Conservation (phyloP, 2,888 invertebrate species). For the Heteromyza rotundicornis region DNA sequence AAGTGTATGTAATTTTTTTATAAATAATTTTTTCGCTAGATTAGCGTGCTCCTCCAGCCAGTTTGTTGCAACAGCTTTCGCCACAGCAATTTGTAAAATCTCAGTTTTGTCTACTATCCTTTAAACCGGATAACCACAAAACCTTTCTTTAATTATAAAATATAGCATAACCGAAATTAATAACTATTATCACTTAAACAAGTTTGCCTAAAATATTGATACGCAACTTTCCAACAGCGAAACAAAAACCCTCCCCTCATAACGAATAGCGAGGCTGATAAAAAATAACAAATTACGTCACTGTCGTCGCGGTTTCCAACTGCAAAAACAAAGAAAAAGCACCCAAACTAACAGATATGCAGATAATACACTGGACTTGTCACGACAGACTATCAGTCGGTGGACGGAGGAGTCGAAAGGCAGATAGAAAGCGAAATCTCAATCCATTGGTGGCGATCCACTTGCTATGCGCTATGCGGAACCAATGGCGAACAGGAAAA, state of each 20-base stretch:
- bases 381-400: neutral
- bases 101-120: too few species aligned
- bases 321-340: neutral
- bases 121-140: neutral
- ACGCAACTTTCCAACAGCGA: too few species aligned
- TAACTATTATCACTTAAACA: neutral
- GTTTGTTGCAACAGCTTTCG: neutral
- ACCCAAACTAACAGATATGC: neutral
- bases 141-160: neutral
- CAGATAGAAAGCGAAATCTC: neutral
- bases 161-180: neutral
- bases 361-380: neutral
- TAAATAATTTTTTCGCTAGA: too few species aligned
- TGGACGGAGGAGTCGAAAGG: neutral
- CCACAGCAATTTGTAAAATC: too few species aligned
- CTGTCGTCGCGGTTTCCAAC: constrained; percentile 22
- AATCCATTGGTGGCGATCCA: neutral
- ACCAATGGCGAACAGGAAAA: neutral
- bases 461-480: neutral
- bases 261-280: neutral
- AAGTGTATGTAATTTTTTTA: too few species aligned
- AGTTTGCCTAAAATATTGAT: too few species aligned
- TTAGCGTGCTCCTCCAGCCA: neutral
- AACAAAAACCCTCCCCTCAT: too few species aligned
- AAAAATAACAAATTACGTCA: constrained; percentile 32